These are phyloP conservation scores for Drosophila pseudoananassae DNA, from an alignment of 1,140 invertebrate species.

Conservation along the genomic window DNA sequence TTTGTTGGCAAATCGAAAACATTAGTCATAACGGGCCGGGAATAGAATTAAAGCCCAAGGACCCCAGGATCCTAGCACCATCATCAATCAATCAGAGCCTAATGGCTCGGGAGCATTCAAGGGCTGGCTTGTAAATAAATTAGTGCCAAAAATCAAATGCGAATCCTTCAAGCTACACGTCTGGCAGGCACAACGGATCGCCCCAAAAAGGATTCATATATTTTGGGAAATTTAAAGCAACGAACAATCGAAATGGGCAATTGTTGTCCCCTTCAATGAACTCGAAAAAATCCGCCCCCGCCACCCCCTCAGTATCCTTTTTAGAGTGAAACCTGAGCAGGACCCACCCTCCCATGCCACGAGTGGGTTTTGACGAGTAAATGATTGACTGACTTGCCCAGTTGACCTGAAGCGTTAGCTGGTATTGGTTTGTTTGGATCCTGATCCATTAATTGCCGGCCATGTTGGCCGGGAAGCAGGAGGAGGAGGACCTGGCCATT, in stretches of 20 bases:
- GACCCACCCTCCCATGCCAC: too few species aligned
- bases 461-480: background rate
- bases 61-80: constrained; percentile 19
- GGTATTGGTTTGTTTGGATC: background rate
- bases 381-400: constrained; percentile 37
- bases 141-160: constrained; percentile 62
- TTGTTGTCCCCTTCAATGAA: too few species aligned
- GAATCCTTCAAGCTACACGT: constrained; percentile 5
- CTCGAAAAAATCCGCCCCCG: too few species aligned
- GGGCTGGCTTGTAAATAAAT: constrained; percentile 67
- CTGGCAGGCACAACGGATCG: background rate
- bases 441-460: constrained; percentile 44
- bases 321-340: too few species aligned
- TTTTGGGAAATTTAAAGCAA: background rate
- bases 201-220: background rate
- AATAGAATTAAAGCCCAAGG: background rate
- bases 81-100: constrained; percentile 73
- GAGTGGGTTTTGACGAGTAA: constrained; percentile 3
- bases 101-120: constrained; percentile 50
- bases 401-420: constrained; percentile 4
- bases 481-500: constrained; percentile 11
- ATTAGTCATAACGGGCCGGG: too few species aligned
- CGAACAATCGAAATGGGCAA: too few species aligned
- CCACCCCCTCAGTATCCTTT: too few species aligned
- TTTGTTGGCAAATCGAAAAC: too few species aligned